phyloP scores from a whole-genome alignment of 1,140 invertebrate genomes.

The Ceratina australensis region DNA sequence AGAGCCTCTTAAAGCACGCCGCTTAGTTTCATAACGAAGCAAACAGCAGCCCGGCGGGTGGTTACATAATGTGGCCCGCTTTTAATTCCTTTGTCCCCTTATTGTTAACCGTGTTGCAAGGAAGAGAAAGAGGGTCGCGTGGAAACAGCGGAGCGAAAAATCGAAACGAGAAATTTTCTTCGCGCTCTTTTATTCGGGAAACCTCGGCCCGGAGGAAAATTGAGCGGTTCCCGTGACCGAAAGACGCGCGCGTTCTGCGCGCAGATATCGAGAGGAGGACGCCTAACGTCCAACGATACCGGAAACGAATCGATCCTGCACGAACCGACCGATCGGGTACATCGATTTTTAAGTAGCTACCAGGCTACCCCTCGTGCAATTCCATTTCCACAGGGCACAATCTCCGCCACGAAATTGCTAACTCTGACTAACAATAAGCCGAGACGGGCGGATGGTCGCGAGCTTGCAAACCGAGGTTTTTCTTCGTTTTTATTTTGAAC shows the following conservation, averaged over 20 bases:
- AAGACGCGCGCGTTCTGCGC: constrained; percentile 6
- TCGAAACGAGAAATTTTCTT: background rate
- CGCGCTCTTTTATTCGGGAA: too few relatives aligned
- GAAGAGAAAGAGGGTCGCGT: constrained; percentile 1
- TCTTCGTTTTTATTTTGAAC: too few relatives aligned
- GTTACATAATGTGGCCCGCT: constrained; percentile 57
- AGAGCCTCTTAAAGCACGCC: constrained; percentile 49
- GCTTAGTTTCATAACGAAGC: constrained; percentile 59
- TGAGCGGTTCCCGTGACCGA: background rate
- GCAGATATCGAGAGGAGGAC: background rate
- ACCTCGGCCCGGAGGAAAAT: background rate
- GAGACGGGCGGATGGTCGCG: too few relatives aligned
- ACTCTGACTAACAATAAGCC: too few relatives aligned
- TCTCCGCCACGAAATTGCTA: background rate
- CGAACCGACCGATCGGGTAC: background rate
- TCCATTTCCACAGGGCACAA: background rate
- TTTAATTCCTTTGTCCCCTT: constrained; percentile 60
- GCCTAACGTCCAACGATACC: background rate
- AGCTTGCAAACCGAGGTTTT: too few relatives aligned
- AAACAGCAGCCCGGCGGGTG: constrained; percentile 44
- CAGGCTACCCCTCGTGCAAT: background rate
- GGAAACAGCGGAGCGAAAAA: background rate
- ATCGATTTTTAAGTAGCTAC: constrained; percentile 43
- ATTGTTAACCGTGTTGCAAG: constrained; percentile 2
- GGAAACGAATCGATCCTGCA: background rate